phyloP scores from a whole-genome alignment of 2,888 invertebrate genomes.

The Drosophila kambysellisi region DNA sequence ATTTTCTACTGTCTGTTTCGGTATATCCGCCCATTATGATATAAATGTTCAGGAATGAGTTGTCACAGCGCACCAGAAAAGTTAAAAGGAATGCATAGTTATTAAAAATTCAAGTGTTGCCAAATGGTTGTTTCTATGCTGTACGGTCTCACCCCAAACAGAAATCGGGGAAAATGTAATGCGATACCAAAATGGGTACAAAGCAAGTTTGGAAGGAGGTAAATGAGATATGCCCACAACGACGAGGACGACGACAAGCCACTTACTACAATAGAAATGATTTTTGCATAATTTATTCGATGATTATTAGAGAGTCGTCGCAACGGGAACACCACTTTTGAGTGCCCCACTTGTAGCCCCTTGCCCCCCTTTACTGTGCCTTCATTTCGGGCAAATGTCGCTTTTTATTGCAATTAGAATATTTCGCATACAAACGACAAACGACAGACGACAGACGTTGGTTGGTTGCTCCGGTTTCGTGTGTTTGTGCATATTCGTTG shows the following conservation, averaged over 20 bases:
- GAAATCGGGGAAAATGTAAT: conserved; percentile 58
- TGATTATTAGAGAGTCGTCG: conserved; percentile 82
- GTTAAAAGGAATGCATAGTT: conserved; percentile 59
- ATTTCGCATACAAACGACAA: conserved; percentile 53
- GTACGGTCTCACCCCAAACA: conserved; percentile 6
- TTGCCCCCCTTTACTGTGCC: not conserved
- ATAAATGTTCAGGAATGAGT: not conserved
- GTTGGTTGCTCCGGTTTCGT: conserved; percentile 57
- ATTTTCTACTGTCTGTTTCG: not conserved
- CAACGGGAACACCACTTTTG: conserved; percentile 43
- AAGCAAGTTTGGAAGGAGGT: conserved; percentile 25
- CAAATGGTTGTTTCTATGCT: conserved; percentile 51
- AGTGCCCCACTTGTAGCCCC: conserved; percentile 44
- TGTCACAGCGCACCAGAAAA: conserved; percentile 2
- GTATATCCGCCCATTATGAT: not conserved
- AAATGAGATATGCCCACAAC: conserved; percentile 31
- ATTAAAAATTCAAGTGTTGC: conserved; percentile 82
- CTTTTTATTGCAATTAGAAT: conserved; percentile 81
- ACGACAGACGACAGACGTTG: not conserved
- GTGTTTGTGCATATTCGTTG: conserved; percentile 75
- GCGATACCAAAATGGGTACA: conserved; percentile 62
- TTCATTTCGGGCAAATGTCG: conserved; percentile 53
- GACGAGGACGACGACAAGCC: conserved; percentile 59
- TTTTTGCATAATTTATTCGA: conserved; percentile 85
- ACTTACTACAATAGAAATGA: conserved; percentile 80